Percentiles rank a stretch among this genome's conserved stretches.
phyloP scores from a whole-genome alignment of 2,888 invertebrate species.

The Andrena camellia region DNA sequence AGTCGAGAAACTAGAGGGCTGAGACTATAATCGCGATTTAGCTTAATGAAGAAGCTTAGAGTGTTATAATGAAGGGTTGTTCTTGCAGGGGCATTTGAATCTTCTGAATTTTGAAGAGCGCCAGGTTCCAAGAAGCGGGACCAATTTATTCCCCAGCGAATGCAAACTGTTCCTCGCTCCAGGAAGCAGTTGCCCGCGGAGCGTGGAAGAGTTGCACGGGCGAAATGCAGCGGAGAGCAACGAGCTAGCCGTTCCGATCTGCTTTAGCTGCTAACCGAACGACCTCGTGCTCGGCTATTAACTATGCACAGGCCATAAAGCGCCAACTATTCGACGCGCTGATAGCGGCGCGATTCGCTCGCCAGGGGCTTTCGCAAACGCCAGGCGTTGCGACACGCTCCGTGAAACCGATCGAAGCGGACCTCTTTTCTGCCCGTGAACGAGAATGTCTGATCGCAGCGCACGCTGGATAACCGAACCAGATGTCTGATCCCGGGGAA shows the following conservation, averaged over 20 bases:
- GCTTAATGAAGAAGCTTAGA: too few species aligned
- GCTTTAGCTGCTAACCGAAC: conserved; percentile 8
- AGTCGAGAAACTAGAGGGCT: too few species aligned
- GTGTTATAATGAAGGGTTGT: too few species aligned
- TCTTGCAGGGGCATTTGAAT: too few species aligned
- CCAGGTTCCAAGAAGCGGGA: not conserved
- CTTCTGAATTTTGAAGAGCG: not conserved
- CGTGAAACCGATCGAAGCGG: conserved; percentile 33
- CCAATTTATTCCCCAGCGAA: conserved; percentile 12
- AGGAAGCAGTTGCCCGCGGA: conserved; percentile 9
- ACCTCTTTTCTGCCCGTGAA: not conserved
- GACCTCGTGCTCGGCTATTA: conserved; percentile 43
- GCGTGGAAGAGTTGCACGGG: not conserved
- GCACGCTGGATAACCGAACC: too few species aligned
- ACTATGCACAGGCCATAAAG: conserved; percentile 63
- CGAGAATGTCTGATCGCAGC: too few species aligned
- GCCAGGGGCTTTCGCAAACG: conserved; percentile 33
- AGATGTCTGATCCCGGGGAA: too few species aligned
- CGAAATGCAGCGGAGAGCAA: not conserved
- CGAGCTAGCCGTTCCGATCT: conserved; percentile 1
- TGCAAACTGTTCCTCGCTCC: not conserved
- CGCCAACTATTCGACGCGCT: conserved; percentile 63
- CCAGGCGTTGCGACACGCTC: conserved; percentile 38
- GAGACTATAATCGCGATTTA: too few species aligned
- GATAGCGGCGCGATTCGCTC: conserved; percentile 60